Evolutionary conservation across 1,140 invertebrate genomes (phyloP).

Genomic region (Plodia interpunctella): DNA sequence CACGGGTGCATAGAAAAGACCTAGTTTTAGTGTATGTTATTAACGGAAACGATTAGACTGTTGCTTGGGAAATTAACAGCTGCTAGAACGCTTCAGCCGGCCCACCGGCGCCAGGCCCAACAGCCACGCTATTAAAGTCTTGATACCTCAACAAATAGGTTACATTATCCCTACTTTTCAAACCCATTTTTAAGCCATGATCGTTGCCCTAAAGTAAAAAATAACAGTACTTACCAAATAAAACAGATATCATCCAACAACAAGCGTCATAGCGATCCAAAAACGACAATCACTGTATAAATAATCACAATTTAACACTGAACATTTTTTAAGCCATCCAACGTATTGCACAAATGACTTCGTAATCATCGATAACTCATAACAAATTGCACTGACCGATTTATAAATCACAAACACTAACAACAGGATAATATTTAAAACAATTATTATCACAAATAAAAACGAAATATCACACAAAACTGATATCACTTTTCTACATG

Average conservation of each 20-base stretch:
- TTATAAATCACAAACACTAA: conserved; percentile 49
- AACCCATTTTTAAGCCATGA: conserved; percentile 16
- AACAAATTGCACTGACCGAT: conserved; percentile 63
- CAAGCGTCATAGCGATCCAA: conserved; percentile 59
- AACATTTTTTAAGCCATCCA: conserved; percentile 66
- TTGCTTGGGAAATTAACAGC: conserved; percentile 51
- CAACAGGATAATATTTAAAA: conserved; percentile 49
- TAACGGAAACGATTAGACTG: conserved; percentile 19
- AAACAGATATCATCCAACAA: conserved; percentile 72
- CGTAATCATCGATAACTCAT: conserved; percentile 64
- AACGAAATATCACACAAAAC: conserved; percentile 58
- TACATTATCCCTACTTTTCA: conserved; percentile 33
- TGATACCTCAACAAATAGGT: conserved; percentile 67
- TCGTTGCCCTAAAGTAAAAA: conserved; percentile 26
- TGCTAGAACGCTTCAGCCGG: conserved; percentile 42
- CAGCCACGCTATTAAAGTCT: conserved; percentile 60
- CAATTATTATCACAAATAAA: conserved; percentile 62
- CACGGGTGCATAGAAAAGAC: not conserved
- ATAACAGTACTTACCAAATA: conserved; percentile 51
- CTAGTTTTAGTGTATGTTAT: not conserved
- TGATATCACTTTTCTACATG: conserved; percentile 67
- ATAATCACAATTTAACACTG: conserved; percentile 72
- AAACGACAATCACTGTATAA: conserved; percentile 66
- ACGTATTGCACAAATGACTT: conserved; percentile 66
- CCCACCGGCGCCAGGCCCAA: conserved; percentile 45